Evolutionary conservation across 1,140 invertebrate species (phyloP), one percentile per base, ranked within the genome.

Genomic region (Sitophilus oryzae): DNA sequence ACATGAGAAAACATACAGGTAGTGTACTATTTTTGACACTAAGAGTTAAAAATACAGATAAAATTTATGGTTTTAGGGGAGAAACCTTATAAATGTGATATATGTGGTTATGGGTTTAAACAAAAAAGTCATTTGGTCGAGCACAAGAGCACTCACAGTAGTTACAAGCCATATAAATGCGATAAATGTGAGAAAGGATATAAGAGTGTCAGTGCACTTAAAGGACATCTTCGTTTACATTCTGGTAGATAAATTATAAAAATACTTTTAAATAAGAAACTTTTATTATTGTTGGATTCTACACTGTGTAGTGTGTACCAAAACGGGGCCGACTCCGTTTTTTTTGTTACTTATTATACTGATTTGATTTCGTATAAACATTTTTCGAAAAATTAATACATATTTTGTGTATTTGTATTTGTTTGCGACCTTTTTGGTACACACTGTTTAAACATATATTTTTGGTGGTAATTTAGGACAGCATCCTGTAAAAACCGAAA

Each of bases 1-100:
- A 68, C 30, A 58, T 68, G 61, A 46, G 61, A 15, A 64, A 61
- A 55, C 66, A 66, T 47, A 63, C 66, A 57, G 66, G 66, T 67
- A 47, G 20, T 5, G 18, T 9, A 22, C 8, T 15, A 11, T 48
- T 8, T 16, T 22, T 19, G 8, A 1, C 1, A 11, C 9, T 3
- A 40, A 2, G 15, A 10, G 9, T 41, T n/a, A 43, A 18, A 2
- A 10, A 19, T n/a, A 45, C n/a, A n/a, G n/a, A 23, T 49, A n/a
- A 2, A 1, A 1, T 0, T 45, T 34, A 37, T 5, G 14, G 9
- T 52, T 52, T 45, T 53, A 63, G 66, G 66, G 16, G 65, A 67
- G 51, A 68, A 63, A 50, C 65, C 66, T 3, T 68, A 55, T 52
- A 30, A 51, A 20, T 68, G 66, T 34, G 49, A 58, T 4, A 44